phyloP scores from a whole-genome alignment of 2,797 vertebrate species.

The Syngnathus acus region DNA sequence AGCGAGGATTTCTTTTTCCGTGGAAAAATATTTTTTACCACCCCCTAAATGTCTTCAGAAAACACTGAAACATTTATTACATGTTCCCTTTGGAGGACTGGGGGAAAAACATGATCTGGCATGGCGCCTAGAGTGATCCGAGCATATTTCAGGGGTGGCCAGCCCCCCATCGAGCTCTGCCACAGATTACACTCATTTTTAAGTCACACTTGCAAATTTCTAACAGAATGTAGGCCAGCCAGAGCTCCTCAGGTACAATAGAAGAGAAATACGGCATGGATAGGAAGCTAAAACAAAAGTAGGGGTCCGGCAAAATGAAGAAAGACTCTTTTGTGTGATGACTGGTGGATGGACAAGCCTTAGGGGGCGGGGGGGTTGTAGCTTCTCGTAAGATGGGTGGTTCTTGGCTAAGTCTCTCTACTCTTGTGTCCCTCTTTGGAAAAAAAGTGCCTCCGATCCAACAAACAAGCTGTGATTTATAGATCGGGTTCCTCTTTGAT shows the following conservation, averaged over 20 bases:
- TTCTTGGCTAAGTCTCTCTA: conserved; percentile 57
- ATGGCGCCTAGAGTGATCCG: no score
- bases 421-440: conserved; percentile 60
- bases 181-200: neutral
- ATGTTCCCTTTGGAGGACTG: no score
- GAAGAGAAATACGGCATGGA: neutral
- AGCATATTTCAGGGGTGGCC: no score
- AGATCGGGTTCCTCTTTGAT: conserved; percentile 67
- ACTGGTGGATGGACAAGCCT: conserved; percentile 60
- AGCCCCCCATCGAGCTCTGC: no score
- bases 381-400: conserved; percentile 68
- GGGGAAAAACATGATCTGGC: no score
- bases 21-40: no score
- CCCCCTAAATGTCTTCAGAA: no score
- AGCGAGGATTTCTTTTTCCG: no score
- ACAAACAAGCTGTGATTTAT: conserved; percentile 67
- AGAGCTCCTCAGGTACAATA: neutral
- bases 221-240: conserved; percentile 7
- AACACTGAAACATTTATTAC: no score
- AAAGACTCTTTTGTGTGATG: conserved; percentile 71
- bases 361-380: conserved; percentile 37
- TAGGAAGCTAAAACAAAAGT: neutral
- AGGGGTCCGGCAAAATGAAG: conserved; percentile 51
- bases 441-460: conserved; percentile 50
- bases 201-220: neutral